Base-by-base conservation (phyloP, 2,888 invertebrate genomes). In the Cephus pulcher region DNA sequence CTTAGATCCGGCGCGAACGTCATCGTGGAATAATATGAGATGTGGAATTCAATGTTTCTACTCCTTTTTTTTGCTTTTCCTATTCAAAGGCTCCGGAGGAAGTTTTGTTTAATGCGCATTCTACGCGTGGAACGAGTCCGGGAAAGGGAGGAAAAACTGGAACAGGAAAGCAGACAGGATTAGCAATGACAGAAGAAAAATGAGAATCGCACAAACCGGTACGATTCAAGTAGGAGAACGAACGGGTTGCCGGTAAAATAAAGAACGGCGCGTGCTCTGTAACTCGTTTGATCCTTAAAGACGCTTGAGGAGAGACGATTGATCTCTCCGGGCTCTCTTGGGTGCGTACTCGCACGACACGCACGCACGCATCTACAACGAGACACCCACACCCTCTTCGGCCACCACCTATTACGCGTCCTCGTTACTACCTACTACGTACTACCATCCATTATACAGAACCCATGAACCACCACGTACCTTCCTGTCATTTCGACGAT, bases 231-330 rank as follows among this genome's bases (percentile, higher is more conserved):
- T 6, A 56, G 9, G 9, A 56, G 56, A 56, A 56, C 6, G 23
- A 56, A 23, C 23, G 23, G 56, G 23, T 23, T 56, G 56, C 56
- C 23, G 23, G 56, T 56, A 71, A 71, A 71, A 34, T 71, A 32
- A 71, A 71, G 71, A 71, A 71, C 71, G 71, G 15, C 71, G 71
- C 71, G 71, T 34, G 71, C 33, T 32, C 71, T 12, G 33, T 32
- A 34, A 32, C 71, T 71, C 71, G 71, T 71, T 71, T 71, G 71
- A 71, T 71, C 71, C 33, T 71, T 71, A 71, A 71, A 56, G 56
- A 56, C 56, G 56, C 56, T 56, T 6, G 56, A 56, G 56, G 56
- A 56, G 56, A 56, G 56, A 56, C 56, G 56, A 56, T 56, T 56
- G 56, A 56, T 56, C 56, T 56, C 56, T 56, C 56, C 23, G 56